A percentile compares a stretch with the other conserved stretches of the same genome.
Evolutionary conservation across 2,113 vertebrate genomes (phyloP).

Genomic region (Pseudonaja textilis): DNA sequence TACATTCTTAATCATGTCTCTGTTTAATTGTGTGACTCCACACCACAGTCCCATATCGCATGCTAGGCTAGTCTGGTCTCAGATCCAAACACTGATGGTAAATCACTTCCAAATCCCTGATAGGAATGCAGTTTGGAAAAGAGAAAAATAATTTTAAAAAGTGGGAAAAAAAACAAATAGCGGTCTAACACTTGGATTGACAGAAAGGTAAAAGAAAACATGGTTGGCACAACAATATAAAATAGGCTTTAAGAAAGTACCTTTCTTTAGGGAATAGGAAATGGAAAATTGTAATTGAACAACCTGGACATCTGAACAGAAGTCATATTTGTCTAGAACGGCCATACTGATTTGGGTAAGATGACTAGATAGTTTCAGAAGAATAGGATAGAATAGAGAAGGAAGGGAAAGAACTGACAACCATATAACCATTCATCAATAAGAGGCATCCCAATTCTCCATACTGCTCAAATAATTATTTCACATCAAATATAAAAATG

Average conservation of each 20-base stretch:
- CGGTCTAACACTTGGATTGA: not conserved
- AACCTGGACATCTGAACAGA: not conserved
- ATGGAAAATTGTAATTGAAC: not conserved
- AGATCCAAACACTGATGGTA: not conserved
- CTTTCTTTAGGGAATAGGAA: not conserved
- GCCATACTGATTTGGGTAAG: not conserved
- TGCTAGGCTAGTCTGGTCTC: not conserved
- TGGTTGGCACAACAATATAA: rapidly evolving
- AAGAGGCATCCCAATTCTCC: not conserved
- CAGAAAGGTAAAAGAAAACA: not conserved
- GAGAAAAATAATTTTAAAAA: not conserved
- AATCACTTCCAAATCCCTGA: not conserved
- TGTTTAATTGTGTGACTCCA: not conserved
- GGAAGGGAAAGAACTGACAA: not conserved
- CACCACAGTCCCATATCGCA: not conserved
- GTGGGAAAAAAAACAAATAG: not conserved
- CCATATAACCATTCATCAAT: not conserved
- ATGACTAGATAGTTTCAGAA: not conserved
- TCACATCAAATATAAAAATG: not conserved
- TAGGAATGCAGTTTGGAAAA: not conserved
- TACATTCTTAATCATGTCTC: not conserved
- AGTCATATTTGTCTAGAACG: not conserved
- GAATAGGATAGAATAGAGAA: not conserved
- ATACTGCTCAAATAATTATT: not conserved
- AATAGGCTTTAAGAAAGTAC: not conserved